Evolutionary conservation across 1,140 invertebrate species (phyloP).

Genomic region (Trichogramma pretiosum): DNA sequence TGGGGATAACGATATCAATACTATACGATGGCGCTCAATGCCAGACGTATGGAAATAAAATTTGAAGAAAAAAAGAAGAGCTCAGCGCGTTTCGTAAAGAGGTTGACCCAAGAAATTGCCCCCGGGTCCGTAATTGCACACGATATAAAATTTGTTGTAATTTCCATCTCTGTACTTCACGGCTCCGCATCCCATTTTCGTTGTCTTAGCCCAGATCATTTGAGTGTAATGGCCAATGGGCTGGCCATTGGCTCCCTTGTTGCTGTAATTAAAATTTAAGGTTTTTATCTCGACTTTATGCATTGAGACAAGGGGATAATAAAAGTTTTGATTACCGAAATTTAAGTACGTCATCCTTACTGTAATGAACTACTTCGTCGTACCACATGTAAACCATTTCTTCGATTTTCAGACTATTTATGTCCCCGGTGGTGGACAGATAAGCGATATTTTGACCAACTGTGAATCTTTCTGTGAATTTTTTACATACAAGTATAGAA

Average conservation of each 20-base stretch:
- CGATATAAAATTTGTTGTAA: slow-evolving; percentile 18
- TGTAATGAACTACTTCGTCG: slow-evolving; percentile 14
- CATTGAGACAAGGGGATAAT: no score
- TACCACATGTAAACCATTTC: slow-evolving; percentile 16
- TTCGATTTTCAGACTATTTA: background rate
- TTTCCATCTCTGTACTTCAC: slow-evolving; percentile 17
- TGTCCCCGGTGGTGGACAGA: background rate
- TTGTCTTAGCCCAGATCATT: slow-evolving; percentile 43
- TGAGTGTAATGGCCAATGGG: slow-evolving; percentile 39
- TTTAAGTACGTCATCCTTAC: slow-evolving; percentile 5
- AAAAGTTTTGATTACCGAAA: slow-evolving; percentile 11
- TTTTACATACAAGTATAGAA: background rate
- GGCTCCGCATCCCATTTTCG: slow-evolving; percentile 31
- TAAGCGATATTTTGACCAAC: slow-evolving; percentile 20
- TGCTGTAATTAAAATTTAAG: slow-evolving; percentile 1
- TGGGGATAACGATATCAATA: no score
- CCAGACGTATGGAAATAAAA: no score
- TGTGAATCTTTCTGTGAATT: background rate
- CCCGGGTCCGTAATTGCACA: slow-evolving; percentile 43
- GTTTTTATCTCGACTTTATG: background rate
- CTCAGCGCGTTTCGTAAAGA: slow-evolving; percentile 19
- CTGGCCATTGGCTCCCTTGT: background rate
- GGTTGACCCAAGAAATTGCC: slow-evolving; percentile 29
- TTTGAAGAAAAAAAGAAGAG: no score
- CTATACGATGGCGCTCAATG: no score